Evolutionary conservation across 2,797 vertebrate genomes (phyloP), one percentile per base, ranked within the genome.

Genomic region (Hoplostethus mediterraneus): DNA sequence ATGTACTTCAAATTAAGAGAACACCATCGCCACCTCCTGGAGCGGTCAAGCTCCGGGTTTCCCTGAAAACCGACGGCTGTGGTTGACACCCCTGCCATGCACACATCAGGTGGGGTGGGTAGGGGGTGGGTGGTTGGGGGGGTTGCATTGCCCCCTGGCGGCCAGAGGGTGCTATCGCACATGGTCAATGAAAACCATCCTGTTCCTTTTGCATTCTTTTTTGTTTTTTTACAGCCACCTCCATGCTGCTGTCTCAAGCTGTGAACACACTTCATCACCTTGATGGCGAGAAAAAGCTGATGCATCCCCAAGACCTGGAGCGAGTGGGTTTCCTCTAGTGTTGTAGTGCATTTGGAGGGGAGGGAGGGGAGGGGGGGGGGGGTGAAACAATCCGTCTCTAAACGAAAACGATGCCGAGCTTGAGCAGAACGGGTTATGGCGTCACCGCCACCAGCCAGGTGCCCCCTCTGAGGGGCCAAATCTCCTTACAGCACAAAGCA

Each of bases 41-140:
- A 89, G 78, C 73, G 79, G 78, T 86, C 75, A 85, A 76, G 82
- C 83, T 83, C 81, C 52, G 63, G 80, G 75, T 86, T 90, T 93
- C 92, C 94, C 92, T 94, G 94, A 94, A 87, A 87, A 90, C 85
- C 69, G 73, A 75, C 77, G 33, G 77, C 84, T 88, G 88, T 85
- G 85, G 67, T 86, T 73, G 64, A 65, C 74, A 68, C 75, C 77
- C 67, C 70, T 45, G 71, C 54, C 62, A 47, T 70, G 64, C 51
- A 64, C 55, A 57, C 36, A 57, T 52, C 44, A 51, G 65, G 52
- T 60, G 51, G 31, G 17, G 62, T 71, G n/a, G 16, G 28, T 53
- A 10, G 8, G 12, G 11, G 9, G 12, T 45, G 47, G 47, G 21
- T 36, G 51, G 10, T 21, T 21, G 30, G 71, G 73, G 66, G 68